Percentiles rank a stretch among this genome's conserved stretches.
Conservation (phyloP, 2,797 vertebrate species). For the Microctenopoma stevenorrisi region DNA sequence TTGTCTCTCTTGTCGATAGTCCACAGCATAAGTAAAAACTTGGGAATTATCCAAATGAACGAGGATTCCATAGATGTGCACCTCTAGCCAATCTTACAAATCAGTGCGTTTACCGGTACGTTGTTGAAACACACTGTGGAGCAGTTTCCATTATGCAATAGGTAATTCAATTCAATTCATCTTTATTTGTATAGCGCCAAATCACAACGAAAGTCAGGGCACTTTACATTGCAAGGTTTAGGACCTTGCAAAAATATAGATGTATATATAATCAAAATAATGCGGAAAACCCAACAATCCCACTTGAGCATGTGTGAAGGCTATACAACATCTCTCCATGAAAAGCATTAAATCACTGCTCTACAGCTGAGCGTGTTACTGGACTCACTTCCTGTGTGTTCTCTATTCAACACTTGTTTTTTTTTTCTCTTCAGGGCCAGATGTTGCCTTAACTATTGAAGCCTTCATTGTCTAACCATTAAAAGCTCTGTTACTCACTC, state of each 20-base stretch:
- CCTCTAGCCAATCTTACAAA: background rate
- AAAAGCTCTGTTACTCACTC: constrained; percentile 57
- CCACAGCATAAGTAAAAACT: background rate
- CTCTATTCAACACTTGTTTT: constrained; percentile 34
- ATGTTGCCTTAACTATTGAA: constrained; percentile 56
- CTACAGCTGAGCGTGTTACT: constrained; percentile 1
- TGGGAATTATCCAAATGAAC: no score
- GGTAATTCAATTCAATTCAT: no score
- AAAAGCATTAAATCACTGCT: constrained; percentile 5
- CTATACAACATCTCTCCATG: background rate
- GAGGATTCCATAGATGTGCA: background rate
- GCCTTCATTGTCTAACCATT: constrained; percentile 57
- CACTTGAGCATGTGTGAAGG: background rate
- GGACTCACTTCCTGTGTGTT: constrained; percentile 13
- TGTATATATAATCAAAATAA: no score
- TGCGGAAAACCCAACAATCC: no score
- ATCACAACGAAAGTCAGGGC: no score
- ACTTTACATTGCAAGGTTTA: no score
- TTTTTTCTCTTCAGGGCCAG: constrained; percentile 46
- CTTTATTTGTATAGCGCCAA: no score
- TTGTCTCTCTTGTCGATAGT: no score
- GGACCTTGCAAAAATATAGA: no score
- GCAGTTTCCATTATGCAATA: no score
- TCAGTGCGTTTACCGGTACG: background rate
- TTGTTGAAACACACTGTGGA: background rate